These are phyloP conservation scores for Camponotus floridanus DNA, from an alignment of 1,140 invertebrate species.

Conservation along the genomic window DNA sequence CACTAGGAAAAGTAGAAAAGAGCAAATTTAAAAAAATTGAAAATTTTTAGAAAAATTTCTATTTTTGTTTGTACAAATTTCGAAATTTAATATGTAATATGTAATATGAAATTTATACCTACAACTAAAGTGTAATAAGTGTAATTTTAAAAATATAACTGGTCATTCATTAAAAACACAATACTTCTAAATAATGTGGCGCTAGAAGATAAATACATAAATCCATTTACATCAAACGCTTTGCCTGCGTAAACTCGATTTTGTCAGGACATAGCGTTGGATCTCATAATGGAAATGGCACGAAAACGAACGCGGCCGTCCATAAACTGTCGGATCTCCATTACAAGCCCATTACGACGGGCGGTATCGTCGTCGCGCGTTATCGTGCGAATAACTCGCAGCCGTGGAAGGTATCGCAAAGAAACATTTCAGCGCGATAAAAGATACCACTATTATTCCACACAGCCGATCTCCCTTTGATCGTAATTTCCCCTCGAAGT, in stretches of 20 bases:
- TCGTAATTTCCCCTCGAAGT: constrained; percentile 68
- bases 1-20: too few species aligned
- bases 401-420: constrained; percentile 34
- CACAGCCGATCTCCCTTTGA: constrained; percentile 62
- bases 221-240: background rate
- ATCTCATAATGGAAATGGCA: constrained; percentile 35
- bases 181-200: background rate
- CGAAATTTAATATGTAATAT: too few species aligned
- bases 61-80: too few species aligned
- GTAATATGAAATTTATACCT: too few species aligned
- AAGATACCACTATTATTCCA: constrained; percentile 60
- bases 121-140: too few species aligned
- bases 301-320: constrained; percentile 25
- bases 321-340: constrained; percentile 45
- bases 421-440: constrained; percentile 53
- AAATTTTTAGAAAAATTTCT: too few species aligned
- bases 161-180: background rate
- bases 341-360: constrained; percentile 47
- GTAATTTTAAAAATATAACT: background rate
- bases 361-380: constrained; percentile 46
- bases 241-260: background rate
- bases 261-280: background rate
- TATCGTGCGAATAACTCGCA: constrained; percentile 50
- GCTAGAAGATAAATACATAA: background rate
- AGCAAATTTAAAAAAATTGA: too few species aligned